Evolutionary conservation across 2,797 vertebrate genomes (phyloP), one percentile per base, ranked within the genome.

Genomic region (Clarias pachynema): DNA sequence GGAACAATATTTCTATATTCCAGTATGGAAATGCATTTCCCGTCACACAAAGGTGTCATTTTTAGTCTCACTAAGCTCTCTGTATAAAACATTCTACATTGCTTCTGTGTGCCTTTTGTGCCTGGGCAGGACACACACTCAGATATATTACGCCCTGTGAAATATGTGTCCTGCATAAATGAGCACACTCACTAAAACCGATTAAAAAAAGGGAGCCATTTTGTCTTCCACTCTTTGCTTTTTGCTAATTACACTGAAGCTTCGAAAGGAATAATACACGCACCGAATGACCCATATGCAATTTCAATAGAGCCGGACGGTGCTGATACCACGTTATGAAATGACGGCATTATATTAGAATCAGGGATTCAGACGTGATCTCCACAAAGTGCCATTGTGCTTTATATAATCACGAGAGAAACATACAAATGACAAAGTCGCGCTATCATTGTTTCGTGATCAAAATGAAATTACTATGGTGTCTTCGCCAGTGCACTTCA

Each of bases 261-360:
- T 95, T 94, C 93, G 91, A 93, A 86, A 91, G 89, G 91, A 92
- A 91, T 93, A 93, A 93, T 93, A 94, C 94, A 94, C 89, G 89
- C 87, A 92, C 89, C 93, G 93, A 94, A 94, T 93, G 92, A 89
- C 91, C 91, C 90, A 89, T 89, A 87, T 89, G 86, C 89, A 89
- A 90, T 86, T 92, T 87, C 87, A 86, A 87, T 87, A 90, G 89
- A 93, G 84, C 85, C 88, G 89, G 85, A 89, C 91, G 88, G 88
- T 91, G 90, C 93, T 93, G 92, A 92, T 93, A 92, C 87, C 84
- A 70, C 90, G 88, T 92, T 91, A 92, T 94, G 92, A 94, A 87
- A 88, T 89, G 92, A 83, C 85, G 88, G 92, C 89, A 92, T 95
- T 94, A 94, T 94, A 93, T 93, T 92, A 90, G 90, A 94, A 93